These are phyloP conservation scores for Synanthedon andrenaeformis DNA, from an alignment of 2,888 invertebrate genomes.

Conservation along the genomic window DNA sequence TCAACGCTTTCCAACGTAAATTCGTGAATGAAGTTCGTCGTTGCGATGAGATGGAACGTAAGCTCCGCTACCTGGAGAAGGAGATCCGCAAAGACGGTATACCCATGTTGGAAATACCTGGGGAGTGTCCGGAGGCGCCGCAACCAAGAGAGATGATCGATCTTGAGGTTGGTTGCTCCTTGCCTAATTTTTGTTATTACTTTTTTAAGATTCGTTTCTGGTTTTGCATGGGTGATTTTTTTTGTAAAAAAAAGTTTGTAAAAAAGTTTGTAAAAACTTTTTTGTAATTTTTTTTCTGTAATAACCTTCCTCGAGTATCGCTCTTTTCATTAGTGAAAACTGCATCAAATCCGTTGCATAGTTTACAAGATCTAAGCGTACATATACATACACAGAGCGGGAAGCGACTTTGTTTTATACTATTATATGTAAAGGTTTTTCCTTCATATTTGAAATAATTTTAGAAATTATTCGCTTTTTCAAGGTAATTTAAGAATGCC, in stretches of 20 bases:
- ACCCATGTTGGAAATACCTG: constrained; percentile 95
- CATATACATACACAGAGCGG: no score
- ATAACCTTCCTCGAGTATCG: no score
- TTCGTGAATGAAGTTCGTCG: constrained; percentile 98
- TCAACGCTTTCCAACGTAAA: constrained; percentile 98
- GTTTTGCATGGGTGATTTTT: neutral
- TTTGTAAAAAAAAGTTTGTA: no score
- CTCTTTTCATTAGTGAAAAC: no score
- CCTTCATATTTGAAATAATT: no score
- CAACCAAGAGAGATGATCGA: constrained; percentile 99
- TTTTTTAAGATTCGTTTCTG: constrained; percentile 1
- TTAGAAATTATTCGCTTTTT: neutral
- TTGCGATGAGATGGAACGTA: constrained; percentile 99
- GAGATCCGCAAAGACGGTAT: constrained; percentile 97
- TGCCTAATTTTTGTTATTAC: no score
- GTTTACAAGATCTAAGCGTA: no score
- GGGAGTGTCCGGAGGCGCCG: constrained; percentile 99
- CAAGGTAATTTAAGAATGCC: no score
- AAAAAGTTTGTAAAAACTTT: neutral
- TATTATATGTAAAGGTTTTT: no score
- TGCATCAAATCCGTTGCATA: no score
- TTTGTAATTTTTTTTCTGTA: neutral
- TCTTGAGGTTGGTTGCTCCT: constrained; percentile 78
- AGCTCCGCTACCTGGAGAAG: constrained; percentile 94
- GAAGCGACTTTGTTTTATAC: no score